Evolutionary conservation across 92 coral and sea anemone species (phyloP), one percentile per base, ranked within the genome.

Genomic region (Phenganax stokvisi): DNA sequence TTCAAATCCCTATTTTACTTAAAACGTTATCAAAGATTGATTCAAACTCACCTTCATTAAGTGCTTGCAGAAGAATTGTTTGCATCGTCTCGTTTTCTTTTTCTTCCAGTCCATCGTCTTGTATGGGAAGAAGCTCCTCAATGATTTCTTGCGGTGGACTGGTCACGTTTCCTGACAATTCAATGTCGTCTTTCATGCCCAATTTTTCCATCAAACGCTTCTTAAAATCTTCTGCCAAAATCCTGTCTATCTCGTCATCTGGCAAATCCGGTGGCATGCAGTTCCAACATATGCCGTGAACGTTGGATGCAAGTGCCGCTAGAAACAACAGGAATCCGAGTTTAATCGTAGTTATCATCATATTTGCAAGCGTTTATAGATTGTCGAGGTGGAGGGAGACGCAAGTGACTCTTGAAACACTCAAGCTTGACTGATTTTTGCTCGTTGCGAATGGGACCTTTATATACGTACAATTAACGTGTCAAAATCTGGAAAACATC

Each of bases 221-320:
- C 74, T 79, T 79, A 68, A 79, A 79, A 16, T 79, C 83, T 31
- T 61, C 44, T 28, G 61, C 57, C 8, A 64, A 27, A 54, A 79
- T 53, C 13, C 9, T 51, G 51, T 51, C 74, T 47, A 79, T 54
- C 0, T 79, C 83, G 15, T 79, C 74, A 6, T 51, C 74, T 4
- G 83, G 51, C 51, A 56, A 29, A 25, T 79, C 51, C 7, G 69
- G 37, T 0, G 83, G 83, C 55, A 79, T 51, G 31, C 56, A 73
- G 31, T 53, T 56, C 59, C 77, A 53, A 37, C 62, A 56, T 0
- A 53, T 9, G 60, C 58, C 54, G 12, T 11, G 54, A 20, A 73
- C 61, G 55, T 25, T 57, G 29, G 13, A 58, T 55, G 56, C 70
- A 31, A 15, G 8, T 20, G 56, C 81, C 30, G 81, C 56, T 20